These are phyloP conservation scores for Tenthredo mesomela DNA, from an alignment of 2,888 invertebrate genomes.

Conservation along the genomic window DNA sequence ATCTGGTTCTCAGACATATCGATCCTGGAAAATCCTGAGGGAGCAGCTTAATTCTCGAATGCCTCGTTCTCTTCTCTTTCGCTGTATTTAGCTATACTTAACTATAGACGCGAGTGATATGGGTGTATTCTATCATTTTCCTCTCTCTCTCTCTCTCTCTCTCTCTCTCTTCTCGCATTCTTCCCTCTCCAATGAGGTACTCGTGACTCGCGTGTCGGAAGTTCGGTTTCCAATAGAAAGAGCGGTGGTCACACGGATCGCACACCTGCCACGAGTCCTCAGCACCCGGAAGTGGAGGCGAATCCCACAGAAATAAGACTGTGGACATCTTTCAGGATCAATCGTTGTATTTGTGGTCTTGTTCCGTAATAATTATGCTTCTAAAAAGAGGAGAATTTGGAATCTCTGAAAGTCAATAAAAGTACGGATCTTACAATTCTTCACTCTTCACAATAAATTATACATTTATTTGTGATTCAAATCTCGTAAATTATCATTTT, in stretches of 20 bases:
- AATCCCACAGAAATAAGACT: slow-evolving; percentile 34
- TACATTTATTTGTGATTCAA: not conserved
- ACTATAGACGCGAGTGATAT: not conserved
- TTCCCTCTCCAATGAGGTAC: slow-evolving; percentile 26
- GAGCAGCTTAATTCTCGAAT: slow-evolving; percentile 2
- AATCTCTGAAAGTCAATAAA: too few species aligned
- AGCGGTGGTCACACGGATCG: slow-evolving; percentile 41
- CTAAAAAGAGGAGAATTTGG: not conserved
- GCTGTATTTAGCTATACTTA: not conserved
- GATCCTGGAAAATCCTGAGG: not conserved
- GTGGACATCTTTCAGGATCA: slow-evolving; percentile 3
- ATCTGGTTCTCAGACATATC: slow-evolving; percentile 38
- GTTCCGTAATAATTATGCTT: not conserved
- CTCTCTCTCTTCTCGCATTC: slow-evolving; percentile 4
- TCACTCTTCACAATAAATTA: too few species aligned
- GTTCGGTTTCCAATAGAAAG: slow-evolving; percentile 51
- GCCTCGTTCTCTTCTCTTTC: slow-evolving; percentile 16
- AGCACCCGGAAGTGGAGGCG: slow-evolving; percentile 28
- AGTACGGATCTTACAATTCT: too few species aligned
- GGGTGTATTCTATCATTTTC: not conserved
- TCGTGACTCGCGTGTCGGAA: slow-evolving; percentile 44
- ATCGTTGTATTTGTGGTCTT: not conserved
- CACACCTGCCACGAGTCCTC: slow-evolving; percentile 47
- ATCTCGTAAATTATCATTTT: not conserved
- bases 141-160: not conserved